These are phyloP conservation scores for Pantherophis vulpinus DNA, from an alignment of 2,797 vertebrate genomes.

Conservation along the genomic window DNA sequence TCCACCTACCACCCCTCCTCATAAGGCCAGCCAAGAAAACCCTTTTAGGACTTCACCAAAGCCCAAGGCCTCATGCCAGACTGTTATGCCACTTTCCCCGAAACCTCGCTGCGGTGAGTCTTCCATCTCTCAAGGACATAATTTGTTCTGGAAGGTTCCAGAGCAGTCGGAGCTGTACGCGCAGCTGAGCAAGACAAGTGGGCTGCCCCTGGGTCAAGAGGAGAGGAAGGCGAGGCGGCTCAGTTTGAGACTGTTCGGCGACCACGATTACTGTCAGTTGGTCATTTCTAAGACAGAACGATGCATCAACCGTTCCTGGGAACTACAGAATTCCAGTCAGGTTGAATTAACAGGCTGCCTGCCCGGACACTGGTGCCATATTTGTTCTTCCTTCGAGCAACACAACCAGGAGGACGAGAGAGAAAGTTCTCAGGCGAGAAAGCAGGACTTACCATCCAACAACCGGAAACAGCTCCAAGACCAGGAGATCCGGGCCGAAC, in stretches of 20 bases:
- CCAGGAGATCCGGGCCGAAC: constrained; percentile 96
- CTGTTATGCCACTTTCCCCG: constrained; percentile 86
- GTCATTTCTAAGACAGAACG: constrained; percentile 84
- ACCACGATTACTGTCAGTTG: constrained; percentile 99
- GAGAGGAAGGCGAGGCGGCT: constrained; percentile 85
- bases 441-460: constrained; percentile 71
- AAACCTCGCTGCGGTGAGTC: constrained; percentile 88
- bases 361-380: constrained; percentile 79
- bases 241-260: constrained; percentile 87
- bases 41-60: constrained; percentile 97
- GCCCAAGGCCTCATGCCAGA: constrained; percentile 94
- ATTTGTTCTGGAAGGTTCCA: constrained; percentile 83
- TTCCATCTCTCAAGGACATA: constrained; percentile 81
- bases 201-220: constrained; percentile 80
- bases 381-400: constrained; percentile 75
- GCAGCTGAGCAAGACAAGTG: constrained; percentile 89
- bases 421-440: constrained; percentile 73
- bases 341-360: constrained; percentile 87
- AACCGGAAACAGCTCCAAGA: constrained; percentile 90
- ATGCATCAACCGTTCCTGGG: constrained; percentile 74
- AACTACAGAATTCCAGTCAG: constrained; percentile 83
- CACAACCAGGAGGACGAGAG: constrained; percentile 72
- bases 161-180: constrained; percentile 94
- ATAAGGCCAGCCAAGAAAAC: constrained; percentile 99
- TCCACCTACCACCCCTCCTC: constrained; percentile 99